Conservation (phyloP, 1,140 invertebrate genomes). For the Neoseiulus cucumeris region DNA sequence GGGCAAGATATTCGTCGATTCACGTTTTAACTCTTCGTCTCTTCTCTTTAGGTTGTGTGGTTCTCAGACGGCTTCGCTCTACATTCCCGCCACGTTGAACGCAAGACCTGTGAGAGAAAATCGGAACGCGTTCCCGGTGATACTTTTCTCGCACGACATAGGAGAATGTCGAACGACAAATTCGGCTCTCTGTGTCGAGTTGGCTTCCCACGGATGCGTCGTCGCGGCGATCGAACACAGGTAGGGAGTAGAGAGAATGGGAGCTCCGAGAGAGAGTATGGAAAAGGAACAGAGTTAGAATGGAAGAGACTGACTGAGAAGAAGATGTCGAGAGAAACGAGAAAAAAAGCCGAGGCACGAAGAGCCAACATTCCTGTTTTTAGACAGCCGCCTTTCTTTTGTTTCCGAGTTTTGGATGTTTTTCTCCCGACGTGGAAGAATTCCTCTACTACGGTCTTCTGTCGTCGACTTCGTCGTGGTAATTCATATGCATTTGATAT, state of each 20-base stretch:
- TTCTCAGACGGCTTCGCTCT: slow-evolving; percentile 16
- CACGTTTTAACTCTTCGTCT: neutral
- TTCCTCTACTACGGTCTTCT: too few relatives aligned
- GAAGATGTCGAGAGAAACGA: slow-evolving; percentile 13
- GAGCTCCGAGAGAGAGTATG: too few relatives aligned
- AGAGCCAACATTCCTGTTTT: too few relatives aligned
- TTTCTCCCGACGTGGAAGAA: too few relatives aligned
- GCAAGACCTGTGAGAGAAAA: slow-evolving; percentile 21
- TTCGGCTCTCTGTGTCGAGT: slow-evolving; percentile 36
- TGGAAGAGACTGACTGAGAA: slow-evolving; percentile 12
- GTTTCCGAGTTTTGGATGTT: too few relatives aligned
- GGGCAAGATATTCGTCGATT: neutral
- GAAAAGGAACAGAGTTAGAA: slow-evolving; percentile 13
- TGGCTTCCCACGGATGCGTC: slow-evolving; percentile 43
- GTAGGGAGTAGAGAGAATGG: neutral
- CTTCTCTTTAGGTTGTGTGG: neutral
- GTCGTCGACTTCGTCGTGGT: too few relatives aligned
- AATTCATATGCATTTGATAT: too few relatives aligned
- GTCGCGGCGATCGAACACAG: slow-evolving; percentile 33
- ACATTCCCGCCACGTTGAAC: slow-evolving; percentile 37
- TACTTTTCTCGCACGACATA: slow-evolving; percentile 46
- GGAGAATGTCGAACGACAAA: slow-evolving; percentile 40
- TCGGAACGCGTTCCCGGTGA: slow-evolving; percentile 33
- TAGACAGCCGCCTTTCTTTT: too few relatives aligned
- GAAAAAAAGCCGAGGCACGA: too few relatives aligned